Evolutionary conservation across 2,797 vertebrate species (phyloP).

Genomic region (Coregonus sp.): DNA sequence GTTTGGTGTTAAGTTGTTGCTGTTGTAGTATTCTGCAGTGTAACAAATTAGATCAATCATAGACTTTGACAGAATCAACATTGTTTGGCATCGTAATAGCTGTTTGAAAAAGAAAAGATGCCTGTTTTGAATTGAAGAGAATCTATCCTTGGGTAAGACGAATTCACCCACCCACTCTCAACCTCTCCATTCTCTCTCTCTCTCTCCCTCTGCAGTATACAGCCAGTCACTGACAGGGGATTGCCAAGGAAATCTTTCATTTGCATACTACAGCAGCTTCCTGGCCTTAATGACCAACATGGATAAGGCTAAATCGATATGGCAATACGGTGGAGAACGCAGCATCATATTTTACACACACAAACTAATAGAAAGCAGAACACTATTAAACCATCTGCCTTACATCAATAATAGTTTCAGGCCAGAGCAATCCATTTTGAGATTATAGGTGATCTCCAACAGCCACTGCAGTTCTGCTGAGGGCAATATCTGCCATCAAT

Average conservation of each 20-base stretch:
- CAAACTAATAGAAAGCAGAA: conserved; percentile 16
- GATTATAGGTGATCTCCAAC: conserved; percentile 9
- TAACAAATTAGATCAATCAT: neutral
- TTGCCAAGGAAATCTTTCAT: conserved; percentile 43
- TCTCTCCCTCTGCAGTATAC: neutral
- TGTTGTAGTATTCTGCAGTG: too few species aligned
- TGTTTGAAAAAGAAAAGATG: neutral
- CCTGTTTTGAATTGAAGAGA: neutral
- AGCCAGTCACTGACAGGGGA: conserved; percentile 30
- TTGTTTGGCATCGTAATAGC: neutral
- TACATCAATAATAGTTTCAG: conserved; percentile 6
- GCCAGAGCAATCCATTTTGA: conserved; percentile 5
- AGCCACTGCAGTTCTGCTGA: neutral
- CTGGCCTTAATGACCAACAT: conserved; percentile 31
- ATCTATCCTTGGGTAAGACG: too few species aligned
- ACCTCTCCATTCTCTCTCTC: too few species aligned
- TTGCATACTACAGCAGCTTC: conserved; percentile 40
- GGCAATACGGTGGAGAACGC: neutral
- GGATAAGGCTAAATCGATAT: conserved; percentile 26
- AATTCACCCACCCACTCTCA: too few species aligned
- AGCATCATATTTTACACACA: neutral
- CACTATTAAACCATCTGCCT: conserved; percentile 4
- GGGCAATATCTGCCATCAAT: conserved; percentile 10
- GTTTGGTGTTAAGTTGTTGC: neutral
- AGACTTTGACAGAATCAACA: neutral